Conservation (phyloP, 2,797 vertebrate genomes). For the Etheostoma nigrum region DNA sequence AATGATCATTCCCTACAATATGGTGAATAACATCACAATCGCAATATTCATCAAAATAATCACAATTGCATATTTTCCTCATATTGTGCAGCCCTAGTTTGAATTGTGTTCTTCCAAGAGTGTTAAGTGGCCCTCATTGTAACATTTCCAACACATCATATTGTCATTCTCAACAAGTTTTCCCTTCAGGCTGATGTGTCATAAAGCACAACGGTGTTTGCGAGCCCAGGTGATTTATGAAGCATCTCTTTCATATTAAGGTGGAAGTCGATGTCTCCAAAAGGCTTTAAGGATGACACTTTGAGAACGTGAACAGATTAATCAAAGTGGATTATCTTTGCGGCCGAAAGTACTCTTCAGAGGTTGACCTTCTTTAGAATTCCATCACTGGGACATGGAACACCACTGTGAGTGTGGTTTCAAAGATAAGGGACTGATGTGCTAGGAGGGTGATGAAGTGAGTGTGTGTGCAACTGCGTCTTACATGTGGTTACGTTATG, state of each 20-base stretch:
- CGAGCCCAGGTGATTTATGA: constrained; percentile 58
- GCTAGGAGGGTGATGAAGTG: constrained; percentile 51
- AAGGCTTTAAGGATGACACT: constrained; percentile 64
- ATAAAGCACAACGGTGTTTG: constrained; percentile 41
- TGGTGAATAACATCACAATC: too few species aligned
- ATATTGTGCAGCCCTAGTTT: too few species aligned
- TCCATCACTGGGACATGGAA: constrained; percentile 66
- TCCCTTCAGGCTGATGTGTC: constrained; percentile 39
- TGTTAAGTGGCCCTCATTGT: constrained; percentile 17
- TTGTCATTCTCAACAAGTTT: constrained; percentile 57
- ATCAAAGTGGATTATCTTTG: constrained; percentile 77
- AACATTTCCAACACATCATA: constrained; percentile 35
- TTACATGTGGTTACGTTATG: constrained; percentile 30
- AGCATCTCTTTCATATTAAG: constrained; percentile 68
- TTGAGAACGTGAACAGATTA: constrained; percentile 73
- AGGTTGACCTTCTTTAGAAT: constrained; percentile 74
- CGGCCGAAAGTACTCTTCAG: constrained; percentile 56
- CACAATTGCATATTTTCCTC: too few species aligned
- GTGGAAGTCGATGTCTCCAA: constrained; percentile 45
- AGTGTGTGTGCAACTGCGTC: constrained; percentile 18
- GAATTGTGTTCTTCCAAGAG: constrained; percentile 9
- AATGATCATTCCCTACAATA: too few species aligned
- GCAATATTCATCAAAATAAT: too few species aligned
- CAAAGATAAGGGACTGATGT: constrained; percentile 74
- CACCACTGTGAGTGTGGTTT: constrained; percentile 68